Base-by-base conservation (phyloP, 2,113 vertebrate genomes). In the Irena cyanogastra region DNA sequence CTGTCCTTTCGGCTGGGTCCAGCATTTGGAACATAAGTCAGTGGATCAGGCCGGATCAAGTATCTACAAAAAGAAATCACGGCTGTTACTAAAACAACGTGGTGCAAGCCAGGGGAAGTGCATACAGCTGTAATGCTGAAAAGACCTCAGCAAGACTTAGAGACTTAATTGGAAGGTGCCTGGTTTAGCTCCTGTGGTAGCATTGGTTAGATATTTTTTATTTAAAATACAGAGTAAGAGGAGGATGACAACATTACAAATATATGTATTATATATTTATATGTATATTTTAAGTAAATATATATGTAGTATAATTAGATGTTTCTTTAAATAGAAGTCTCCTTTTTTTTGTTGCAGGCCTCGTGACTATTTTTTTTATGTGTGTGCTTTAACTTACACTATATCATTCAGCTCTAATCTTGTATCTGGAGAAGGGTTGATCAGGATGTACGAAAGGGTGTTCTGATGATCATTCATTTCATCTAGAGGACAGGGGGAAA, bases 401-500 rank as follows among this genome's bases (percentile, higher is more conserved):
- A 99, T 97, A 82, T 99, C 99, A 31, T 99, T 99, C 77, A 99
- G 98, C 89, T 99, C 99, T 92, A 99, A 98, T 89, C 98, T 98
- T 56, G 98, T 99, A 72, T 99, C 99, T 68, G 99, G 99, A 65
- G 99, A 98, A 16, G 99, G 99, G 96, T 99, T 99, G 74, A 99
- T 99, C 76, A 99, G 97, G 89, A 99, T 99, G 56, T 99, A 99
- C 50, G 99, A 99, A 45, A 99, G 98, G 2, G 98, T 99, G 96
- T 98, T 99, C 94, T 99, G 99, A 71, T 99, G 98, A 93, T 99
- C 99, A 45, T 99, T 99, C 98, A 99, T 98, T 98, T 99, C 99
- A 98, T 99, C 99, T 99, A 94, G 63, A 98, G 74, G 44, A 98
- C 22, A 98, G 61, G 49, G 66, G 44, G 26, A 28, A 60, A 94